phyloP scores from a whole-genome alignment of 2,113 vertebrate species.

The Glaucidium brasilianum region DNA sequence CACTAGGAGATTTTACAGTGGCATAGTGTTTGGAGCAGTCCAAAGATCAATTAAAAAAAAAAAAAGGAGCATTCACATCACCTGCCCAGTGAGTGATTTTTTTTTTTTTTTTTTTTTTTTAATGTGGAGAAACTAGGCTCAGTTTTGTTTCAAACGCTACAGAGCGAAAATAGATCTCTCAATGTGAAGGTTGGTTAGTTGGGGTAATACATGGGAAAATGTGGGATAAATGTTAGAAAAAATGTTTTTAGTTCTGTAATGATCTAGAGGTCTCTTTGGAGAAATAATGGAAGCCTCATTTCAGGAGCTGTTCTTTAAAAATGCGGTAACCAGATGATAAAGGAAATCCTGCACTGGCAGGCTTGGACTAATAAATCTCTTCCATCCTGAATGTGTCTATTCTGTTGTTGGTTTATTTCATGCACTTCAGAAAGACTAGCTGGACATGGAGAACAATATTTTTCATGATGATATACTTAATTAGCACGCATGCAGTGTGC shows the following conservation, averaged over 20 bases:
- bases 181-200: neutral
- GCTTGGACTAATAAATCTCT: neutral
- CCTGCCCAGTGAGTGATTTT: neutral
- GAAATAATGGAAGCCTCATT: neutral
- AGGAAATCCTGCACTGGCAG: neutral
- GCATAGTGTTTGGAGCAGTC: neutral
- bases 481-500: neutral
- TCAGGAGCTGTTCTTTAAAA: neutral
- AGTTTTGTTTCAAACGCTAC: neutral
- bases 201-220: neutral
- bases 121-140: neutral
- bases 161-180: neutral
- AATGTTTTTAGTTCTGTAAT: neutral
- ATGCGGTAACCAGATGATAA: neutral
- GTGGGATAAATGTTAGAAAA: neutral
- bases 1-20: neutral
- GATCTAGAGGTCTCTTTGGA: neutral
- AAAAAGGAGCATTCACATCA: slow-evolving; percentile 34
- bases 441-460: neutral
- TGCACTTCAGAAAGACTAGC: neutral
- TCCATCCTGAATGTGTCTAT: neutral
- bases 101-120: no score
- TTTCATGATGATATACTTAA: neutral
- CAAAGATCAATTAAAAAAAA: neutral
- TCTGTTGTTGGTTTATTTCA: slow-evolving; percentile 5